These are phyloP conservation scores for Rhinoraja longicauda DNA, from an alignment of 2,797 vertebrate genomes.

Conservation along the genomic window DNA sequence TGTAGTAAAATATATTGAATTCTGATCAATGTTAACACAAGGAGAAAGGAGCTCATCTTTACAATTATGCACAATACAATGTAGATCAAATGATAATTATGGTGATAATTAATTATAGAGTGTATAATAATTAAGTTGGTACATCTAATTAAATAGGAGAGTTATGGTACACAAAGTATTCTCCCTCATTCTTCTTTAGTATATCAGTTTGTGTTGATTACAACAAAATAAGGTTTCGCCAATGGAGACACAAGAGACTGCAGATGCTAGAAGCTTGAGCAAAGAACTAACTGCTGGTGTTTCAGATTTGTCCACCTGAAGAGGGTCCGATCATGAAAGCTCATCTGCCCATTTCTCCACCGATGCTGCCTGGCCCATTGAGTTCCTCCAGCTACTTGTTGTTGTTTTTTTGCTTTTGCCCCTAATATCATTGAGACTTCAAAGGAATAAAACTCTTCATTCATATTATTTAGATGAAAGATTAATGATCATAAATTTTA, in stretches of 20 bases:
- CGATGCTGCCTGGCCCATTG: no score
- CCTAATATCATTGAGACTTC: not conserved
- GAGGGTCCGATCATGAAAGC: no score
- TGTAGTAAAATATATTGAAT: not conserved
- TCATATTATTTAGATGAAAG: not conserved
- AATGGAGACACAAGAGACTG: no score
- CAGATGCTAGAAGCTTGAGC: no score
- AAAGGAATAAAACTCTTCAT: not conserved
- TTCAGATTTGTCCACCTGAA: no score
- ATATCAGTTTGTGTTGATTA: not conserved
- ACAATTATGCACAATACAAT: not conserved
- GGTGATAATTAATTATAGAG: no score
- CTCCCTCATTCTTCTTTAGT: not conserved
- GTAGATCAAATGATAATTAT: not conserved
- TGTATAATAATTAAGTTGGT: constrained; percentile 25
- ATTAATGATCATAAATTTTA: not conserved
- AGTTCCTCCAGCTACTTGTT: no score
- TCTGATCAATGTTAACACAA: not conserved
- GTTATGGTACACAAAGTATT: not conserved
- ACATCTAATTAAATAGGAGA: not conserved
- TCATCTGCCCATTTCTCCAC: no score
- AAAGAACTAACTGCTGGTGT: no score
- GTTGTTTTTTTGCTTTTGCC: not conserved
- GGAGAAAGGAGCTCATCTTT: not conserved
- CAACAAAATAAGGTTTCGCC: not conserved